Evolutionary conservation across 2,113 vertebrate genomes (phyloP), one percentile per base, ranked within the genome.

Genomic region (Panthera leo): DNA sequence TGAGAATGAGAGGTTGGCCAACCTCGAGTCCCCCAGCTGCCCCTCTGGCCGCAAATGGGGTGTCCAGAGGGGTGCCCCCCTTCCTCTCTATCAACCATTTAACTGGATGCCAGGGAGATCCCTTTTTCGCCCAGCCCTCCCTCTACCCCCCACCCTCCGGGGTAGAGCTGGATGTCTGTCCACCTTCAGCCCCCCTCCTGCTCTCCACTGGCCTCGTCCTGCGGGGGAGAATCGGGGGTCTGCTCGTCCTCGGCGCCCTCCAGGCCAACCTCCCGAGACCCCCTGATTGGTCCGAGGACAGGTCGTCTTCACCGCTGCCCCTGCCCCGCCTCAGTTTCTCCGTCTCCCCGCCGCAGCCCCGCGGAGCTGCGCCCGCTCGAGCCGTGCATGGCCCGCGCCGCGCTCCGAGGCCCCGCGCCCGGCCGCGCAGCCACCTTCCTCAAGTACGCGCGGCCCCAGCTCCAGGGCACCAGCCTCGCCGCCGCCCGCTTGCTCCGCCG

Each of bases 381-480:
- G 97, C 98, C 97, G 4, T 98, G 98, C 76, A 98, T 99, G 98
- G 98, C 98, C 13, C 85, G 61, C 31, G 98, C 98, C 2, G 99
- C 99, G 19, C 98, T 99, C 15, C 97, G 90, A n/a, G 99, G 98
- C n/a, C 97, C 98, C 5, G 86, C 71, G 1, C 76, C 96, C 1
- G 98, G 99, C n/a, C 98, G 97, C 5, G 98, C 98, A 0, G 98
- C 99, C 1, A 98, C 98, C 90, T 99, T 99, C 94, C 95, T 99
- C 39, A 99, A 99, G 96, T 99, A 99, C 94, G 99, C 99, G 14
- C 98, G 99, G 58, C 97, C 98, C 48, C 98, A 99, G 89, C 99
- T 95, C 11, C 98, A 99, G 93, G 97, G 99, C 18, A 98, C 98
- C 96, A 99, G 99, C 98, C 98, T 98, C 94, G 98, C 98, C 55